Evolutionary conservation across 2,113 vertebrate genomes (phyloP).

Genomic region (Sander vitreus): DNA sequence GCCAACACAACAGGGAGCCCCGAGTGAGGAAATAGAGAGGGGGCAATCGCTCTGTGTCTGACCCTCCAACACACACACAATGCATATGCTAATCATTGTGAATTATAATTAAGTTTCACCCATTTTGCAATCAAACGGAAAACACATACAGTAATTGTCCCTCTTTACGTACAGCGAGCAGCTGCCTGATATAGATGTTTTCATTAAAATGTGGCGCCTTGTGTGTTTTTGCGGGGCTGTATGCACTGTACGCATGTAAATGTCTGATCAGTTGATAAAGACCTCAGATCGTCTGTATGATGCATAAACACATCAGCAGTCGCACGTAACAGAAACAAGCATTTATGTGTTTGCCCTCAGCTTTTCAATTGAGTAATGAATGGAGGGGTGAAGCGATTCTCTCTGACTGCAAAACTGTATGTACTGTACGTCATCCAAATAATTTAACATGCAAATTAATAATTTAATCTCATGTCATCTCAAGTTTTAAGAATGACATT

Average conservation of each 20-base stretch:
- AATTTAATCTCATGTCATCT: no score
- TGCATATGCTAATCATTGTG: constrained; percentile 64
- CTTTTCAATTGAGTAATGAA: background rate
- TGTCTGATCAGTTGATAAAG: constrained; percentile 52
- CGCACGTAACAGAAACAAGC: constrained; percentile 8
- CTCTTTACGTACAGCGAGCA: constrained; percentile 50
- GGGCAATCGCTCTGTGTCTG: constrained; percentile 19
- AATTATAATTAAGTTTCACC: constrained; percentile 68
- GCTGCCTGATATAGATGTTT: constrained; percentile 62
- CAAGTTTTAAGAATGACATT: background rate
- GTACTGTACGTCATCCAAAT: background rate
- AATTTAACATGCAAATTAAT: no score
- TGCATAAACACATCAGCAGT: constrained; percentile 35
- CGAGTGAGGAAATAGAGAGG: constrained; percentile 59
- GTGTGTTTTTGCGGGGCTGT: constrained; percentile 41
- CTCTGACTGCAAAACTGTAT: background rate
- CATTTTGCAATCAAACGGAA: constrained; percentile 61
- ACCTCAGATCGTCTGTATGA: constrained; percentile 11
- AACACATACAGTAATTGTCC: constrained; percentile 70
- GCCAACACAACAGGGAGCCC: constrained; percentile 61
- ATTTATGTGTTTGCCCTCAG: background rate
- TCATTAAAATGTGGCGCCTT: constrained; percentile 46
- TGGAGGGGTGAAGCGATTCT: background rate
- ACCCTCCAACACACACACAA: constrained; percentile 38
- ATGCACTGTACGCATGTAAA: constrained; percentile 12